Evolutionary conservation across 2,113 vertebrate genomes (phyloP).

Genomic region (Syngnathus typhle): DNA sequence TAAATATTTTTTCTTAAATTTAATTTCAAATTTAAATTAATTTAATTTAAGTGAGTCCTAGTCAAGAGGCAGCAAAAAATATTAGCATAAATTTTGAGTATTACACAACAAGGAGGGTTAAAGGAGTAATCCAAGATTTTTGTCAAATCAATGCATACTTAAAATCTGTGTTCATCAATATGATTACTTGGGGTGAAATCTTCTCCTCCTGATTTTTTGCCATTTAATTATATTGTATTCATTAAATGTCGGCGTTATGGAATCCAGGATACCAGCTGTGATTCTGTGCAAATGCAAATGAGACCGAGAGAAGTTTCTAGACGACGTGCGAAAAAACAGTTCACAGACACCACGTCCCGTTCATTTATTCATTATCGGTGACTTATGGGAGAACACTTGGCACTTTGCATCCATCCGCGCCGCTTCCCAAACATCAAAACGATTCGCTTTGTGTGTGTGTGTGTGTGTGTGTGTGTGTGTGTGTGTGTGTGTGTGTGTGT

Average conservation of each 20-base stretch:
- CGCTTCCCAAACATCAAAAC: constrained; percentile 38
- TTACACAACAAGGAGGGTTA: too few relatives aligned
- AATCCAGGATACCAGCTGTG: constrained; percentile 24
- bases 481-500: constrained; percentile 21
- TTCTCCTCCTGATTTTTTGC: neutral
- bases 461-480: neutral
- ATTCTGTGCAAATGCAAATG: constrained; percentile 19
- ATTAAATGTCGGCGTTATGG: constrained; percentile 15
- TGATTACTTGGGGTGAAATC: neutral
- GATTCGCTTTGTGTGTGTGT: constrained; percentile 21
- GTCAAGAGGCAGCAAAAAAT: too few relatives aligned
- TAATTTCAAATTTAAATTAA: too few relatives aligned
- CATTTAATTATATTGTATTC: neutral
- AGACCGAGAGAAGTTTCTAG: constrained; percentile 31
- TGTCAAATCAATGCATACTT: too few relatives aligned
- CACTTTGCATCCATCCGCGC: constrained; percentile 40
- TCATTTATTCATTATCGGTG: constrained; percentile 49
- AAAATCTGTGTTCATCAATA: too few relatives aligned
- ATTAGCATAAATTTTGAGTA: too few relatives aligned
- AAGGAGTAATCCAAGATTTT: too few relatives aligned
- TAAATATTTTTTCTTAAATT: neutral
- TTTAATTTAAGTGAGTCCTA: too few relatives aligned
- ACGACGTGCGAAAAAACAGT: constrained; percentile 24
- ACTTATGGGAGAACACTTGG: constrained; percentile 47
- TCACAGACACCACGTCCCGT: constrained; percentile 16